Base-by-base conservation (phyloP, 2,797 vertebrate genomes). In the Sebastes ruberrimus region DNA sequence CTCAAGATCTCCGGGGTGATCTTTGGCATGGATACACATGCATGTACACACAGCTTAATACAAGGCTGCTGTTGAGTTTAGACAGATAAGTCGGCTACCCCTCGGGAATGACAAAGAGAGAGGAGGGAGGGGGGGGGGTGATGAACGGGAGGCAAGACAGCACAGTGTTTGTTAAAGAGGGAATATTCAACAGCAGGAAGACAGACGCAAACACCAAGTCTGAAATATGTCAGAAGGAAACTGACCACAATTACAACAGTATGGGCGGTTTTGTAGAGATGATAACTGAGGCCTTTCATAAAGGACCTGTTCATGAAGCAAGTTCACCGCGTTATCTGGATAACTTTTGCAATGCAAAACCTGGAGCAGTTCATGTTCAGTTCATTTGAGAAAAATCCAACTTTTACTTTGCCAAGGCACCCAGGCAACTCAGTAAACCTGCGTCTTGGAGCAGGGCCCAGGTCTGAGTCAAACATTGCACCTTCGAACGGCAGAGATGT, bases 1-100 rank as follows among this genome's bases (percentile, higher is more conserved):
- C 78, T 82, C 30, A 33, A 74, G 73, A 92, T 92, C 82, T 85
- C 89, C 71, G 22, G n/a, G 75, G 84, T 71, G 75, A 90, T 88
- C 52, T 75, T 74, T 81, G 78, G 73, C 81, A 86, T 74, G 68
- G 76, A 83, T 78, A 92, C 79, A 69, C 70, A 79, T 42, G 27
- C 30, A 59, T 56, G 69, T 55, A 78, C 81, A 81, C 46, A 69
- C 33, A 65, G 80, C 68, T 79, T 60, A 72, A 82, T 65, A 76
- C 84, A 82, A 76, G 71, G 76, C 83, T 76, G 70, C 66, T 66
- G 79, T 72, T 69, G 63, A 85, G 88, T 92, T 80, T 87, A 85
- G 82, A 78, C 70, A 82, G 85, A 90, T 78, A 84, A 80, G 79
- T 90, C 66, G 27, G 81, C 8, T 57, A 52, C 49, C 76, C 72